Conservation (phyloP, 1,140 invertebrate genomes). For the Plectus sambesii region DNA sequence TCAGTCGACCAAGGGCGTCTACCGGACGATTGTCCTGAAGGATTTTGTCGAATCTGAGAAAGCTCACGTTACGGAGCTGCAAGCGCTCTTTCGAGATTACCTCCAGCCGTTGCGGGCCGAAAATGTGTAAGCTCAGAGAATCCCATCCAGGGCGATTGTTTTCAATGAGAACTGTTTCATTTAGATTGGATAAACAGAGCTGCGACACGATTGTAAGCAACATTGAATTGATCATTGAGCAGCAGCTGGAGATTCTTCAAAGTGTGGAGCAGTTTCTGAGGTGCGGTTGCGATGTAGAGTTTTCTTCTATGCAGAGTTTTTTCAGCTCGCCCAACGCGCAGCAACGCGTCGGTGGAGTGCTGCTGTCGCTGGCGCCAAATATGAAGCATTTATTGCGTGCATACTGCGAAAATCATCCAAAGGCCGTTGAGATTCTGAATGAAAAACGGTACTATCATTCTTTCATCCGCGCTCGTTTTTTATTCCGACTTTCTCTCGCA, state of each 20-base stretch:
- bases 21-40: too few relatives aligned
- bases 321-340: conserved; percentile 56
- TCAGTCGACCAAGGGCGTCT: too few relatives aligned
- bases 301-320: conserved; percentile 6
- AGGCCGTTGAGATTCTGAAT: conserved; percentile 77
- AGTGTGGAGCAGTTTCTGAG: conserved; percentile 13
- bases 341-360: conserved; percentile 77
- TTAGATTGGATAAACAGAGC: conserved; percentile 7
- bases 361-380: conserved; percentile 69
- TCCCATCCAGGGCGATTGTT: conserved; percentile 11
- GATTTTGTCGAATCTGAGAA: not conserved
- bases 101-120: conserved; percentile 65
- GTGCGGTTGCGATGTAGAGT: not conserved
- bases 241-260: conserved; percentile 11
- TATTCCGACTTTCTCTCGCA: too few relatives aligned
- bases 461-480: conserved; percentile 65
- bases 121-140: conserved; percentile 45
- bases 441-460: conserved; percentile 63
- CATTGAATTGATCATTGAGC: conserved; percentile 10
- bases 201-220: conserved; percentile 10
- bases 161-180: conserved; percentile 13
- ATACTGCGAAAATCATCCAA: conserved; percentile 83
- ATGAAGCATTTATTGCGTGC: conserved; percentile 71
- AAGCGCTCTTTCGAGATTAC: conserved; percentile 68
- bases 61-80: conserved; percentile 68